Percentiles rank a stretch among this genome's conserved stretches.
These are phyloP conservation scores for Fregata magnificens DNA, from an alignment of 2,113 vertebrate species.

Conservation along the genomic window DNA sequence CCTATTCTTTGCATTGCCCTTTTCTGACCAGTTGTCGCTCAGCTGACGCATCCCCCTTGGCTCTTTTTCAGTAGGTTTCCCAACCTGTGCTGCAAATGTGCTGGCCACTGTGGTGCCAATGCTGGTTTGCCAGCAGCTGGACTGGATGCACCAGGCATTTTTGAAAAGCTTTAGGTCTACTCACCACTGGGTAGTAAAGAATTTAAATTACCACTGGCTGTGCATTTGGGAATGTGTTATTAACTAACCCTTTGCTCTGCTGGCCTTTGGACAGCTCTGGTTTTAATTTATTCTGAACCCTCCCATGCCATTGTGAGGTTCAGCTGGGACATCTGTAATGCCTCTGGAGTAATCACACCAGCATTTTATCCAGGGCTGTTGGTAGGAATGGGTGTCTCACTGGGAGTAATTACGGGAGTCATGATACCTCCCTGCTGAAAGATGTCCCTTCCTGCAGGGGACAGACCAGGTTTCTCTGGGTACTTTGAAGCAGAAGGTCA, in stretches of 20 bases:
- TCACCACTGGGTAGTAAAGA: neutral
- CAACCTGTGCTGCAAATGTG: neutral
- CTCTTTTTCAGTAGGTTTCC: neutral
- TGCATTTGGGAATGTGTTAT: neutral
- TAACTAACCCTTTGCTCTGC: neutral
- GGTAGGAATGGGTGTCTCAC: neutral
- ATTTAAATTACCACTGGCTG: neutral
- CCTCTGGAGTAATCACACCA: neutral
- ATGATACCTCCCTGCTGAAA: neutral
- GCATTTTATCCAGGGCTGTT: neutral
- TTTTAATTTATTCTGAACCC: neutral
- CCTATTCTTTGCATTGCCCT: neutral
- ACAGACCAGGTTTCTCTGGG: neutral
- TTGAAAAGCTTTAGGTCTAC: neutral
- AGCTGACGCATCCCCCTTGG: too few relatives aligned
- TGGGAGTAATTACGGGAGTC: neutral
- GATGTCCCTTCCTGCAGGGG: neutral
- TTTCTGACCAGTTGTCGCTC: neutral
- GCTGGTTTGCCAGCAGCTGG: neutral
- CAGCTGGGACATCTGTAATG: neutral
- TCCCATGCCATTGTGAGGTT: neutral
- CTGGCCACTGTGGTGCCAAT: neutral
- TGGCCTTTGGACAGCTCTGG: neutral
- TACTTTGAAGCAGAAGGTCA: neutral
- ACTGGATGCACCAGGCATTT: neutral